Evolutionary conservation across 2,113 vertebrate genomes (phyloP).

Genomic region (Galeopterus variegatus): DNA sequence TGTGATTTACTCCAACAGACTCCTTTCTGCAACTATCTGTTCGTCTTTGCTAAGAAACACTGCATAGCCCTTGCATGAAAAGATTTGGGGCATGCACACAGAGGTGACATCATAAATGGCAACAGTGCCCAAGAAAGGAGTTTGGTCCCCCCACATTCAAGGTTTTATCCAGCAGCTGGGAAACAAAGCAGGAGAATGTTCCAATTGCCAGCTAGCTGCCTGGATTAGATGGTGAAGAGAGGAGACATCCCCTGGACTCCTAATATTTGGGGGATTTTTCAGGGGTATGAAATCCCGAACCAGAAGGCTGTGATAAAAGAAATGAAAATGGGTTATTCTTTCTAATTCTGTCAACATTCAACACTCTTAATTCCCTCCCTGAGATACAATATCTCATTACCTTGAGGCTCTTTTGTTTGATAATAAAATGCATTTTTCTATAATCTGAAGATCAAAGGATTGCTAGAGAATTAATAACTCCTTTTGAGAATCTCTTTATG

Average conservation of each 20-base stretch:
- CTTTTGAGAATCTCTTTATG: not conserved
- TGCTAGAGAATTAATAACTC: not conserved
- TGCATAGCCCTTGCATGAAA: too few relatives aligned
- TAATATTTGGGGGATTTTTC: not conserved
- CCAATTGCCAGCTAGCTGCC: too few relatives aligned
- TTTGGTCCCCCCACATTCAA: not conserved
- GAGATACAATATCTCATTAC: not conserved
- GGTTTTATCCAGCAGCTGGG: not conserved
- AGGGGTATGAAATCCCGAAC: not conserved
- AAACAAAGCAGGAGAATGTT: accelerated
- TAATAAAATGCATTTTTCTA: not conserved
- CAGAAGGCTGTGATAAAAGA: not conserved
- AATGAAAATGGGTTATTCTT: not conserved
- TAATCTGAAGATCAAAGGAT: not conserved
- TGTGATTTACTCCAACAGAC: not conserved
- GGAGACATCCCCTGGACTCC: not conserved
- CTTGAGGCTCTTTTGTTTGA: not conserved
- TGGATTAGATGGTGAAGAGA: not conserved
- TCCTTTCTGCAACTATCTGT: not conserved
- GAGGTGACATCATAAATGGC: not conserved
- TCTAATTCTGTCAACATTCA: not conserved
- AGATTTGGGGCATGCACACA: not conserved
- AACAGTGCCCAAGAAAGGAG: not conserved
- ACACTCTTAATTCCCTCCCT: not conserved
- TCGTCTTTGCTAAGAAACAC: not conserved